Base-by-base conservation (phyloP, 2,888 invertebrate genomes). In the Phymatocera aterrima region DNA sequence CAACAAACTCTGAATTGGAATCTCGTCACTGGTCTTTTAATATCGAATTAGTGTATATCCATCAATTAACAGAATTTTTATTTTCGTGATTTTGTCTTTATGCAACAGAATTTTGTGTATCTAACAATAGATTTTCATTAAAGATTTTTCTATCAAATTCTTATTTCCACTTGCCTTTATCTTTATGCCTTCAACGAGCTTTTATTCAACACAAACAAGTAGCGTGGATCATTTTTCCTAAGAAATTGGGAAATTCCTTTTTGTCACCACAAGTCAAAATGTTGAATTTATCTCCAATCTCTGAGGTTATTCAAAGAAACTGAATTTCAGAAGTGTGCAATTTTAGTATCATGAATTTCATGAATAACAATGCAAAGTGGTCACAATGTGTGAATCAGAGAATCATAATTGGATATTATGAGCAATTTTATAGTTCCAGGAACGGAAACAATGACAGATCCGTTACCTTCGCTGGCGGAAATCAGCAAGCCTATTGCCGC, bases 401-500 rank as follows among this genome's bases (percentile, higher is more conserved):
- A 1, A 12, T 4, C 8, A 15, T 12, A 28, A 8, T 21, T 18
- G 18, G 18, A 64, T 34, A 34, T 72, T 34, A 2, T 40, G 24
- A 34, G 5, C 40, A 34, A 40, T 10, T 51, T 54, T 75, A 24
- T 15, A 57, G 57, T 75, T 75, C 75, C 77, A 78, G 83, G 81
- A 60, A 79, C 83, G 72, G 84, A 64, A 87, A 82, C 54, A 43
- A 61, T 31, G 8, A 61, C 81, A n/a, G 81, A 83, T 37, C 82
- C 87, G 18, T 78, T 86, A 21, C 83, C 83, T 37, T 85, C 88
- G 8, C 83, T 88, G 48, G 86, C 86, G 43, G 89, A 89, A 83
- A 87, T 87, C 40, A 87, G 88, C 82, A 88, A 87, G 82, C 87
- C 88, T 43, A 85, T 90, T n/a, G 85, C 87, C 12, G 84, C 84